A percentile compares a stretch with the other conserved stretches of the same genome.
These are phyloP conservation scores for Botia kubotai DNA, from an alignment of 2,797 vertebrate genomes.

Conservation along the genomic window DNA sequence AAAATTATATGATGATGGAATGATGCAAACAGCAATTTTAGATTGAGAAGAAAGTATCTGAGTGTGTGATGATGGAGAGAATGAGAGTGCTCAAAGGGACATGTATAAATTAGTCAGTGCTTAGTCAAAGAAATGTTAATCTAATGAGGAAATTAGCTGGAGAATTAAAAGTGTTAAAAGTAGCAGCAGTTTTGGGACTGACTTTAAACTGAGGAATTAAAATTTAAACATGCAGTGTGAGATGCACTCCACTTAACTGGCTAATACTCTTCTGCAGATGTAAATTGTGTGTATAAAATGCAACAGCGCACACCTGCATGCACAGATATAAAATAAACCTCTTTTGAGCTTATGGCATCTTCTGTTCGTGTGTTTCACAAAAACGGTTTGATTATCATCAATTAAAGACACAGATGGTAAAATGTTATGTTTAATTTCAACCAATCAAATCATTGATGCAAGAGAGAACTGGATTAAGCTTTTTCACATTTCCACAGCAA, in stretches of 20 bases:
- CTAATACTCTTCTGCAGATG: slow-evolving; percentile 4
- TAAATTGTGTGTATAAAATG: neutral
- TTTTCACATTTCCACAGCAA: neutral
- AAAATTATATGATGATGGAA: slow-evolving; percentile 26
- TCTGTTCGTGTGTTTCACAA: neutral
- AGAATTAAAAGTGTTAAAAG: slow-evolving; percentile 67
- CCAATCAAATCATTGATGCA: neutral
- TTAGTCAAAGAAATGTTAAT: slow-evolving; percentile 65
- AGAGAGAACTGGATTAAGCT: neutral
- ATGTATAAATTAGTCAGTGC: slow-evolving; percentile 60
- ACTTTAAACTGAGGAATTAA: slow-evolving; percentile 11
- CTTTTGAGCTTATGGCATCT: neutral
- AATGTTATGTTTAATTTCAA: slow-evolving; percentile 23
- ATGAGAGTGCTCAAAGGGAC: slow-evolving; percentile 50
- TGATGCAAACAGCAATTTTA: slow-evolving; percentile 28
- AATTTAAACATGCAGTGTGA: slow-evolving; percentile 30
- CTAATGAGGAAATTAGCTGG: slow-evolving; percentile 67
- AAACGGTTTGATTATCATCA: neutral
- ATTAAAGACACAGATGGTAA: slow-evolving; percentile 18
- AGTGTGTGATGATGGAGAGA: slow-evolving; percentile 14
- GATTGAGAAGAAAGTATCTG: slow-evolving; percentile 7
- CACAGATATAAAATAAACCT: slow-evolving; percentile 30
- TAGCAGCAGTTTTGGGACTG: slow-evolving; percentile 52
- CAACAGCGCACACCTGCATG: neutral
- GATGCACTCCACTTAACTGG: neutral